A percentile compares a stretch with the other conserved stretches of the same genome.
Conservation (phyloP, 2,888 invertebrate species). For the Drosophila planitibia region DNA sequence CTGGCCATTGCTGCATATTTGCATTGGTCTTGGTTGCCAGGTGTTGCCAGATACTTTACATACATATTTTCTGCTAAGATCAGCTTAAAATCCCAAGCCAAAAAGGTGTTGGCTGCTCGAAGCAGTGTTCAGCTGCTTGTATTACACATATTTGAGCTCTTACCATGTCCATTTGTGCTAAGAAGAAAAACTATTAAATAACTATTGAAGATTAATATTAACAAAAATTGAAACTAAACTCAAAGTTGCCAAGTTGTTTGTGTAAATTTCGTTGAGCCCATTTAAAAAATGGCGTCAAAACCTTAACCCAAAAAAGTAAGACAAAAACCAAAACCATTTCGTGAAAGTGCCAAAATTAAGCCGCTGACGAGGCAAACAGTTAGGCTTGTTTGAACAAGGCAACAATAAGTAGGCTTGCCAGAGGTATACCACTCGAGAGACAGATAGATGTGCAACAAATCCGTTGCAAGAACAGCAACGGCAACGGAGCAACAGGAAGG, state of each 20-base stretch:
- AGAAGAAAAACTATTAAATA: background rate
- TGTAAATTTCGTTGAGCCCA: background rate
- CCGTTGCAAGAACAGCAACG: conserved; percentile 32
- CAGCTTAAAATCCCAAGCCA: conserved; percentile 23
- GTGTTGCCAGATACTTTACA: conserved; percentile 69
- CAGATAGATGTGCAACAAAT: conserved; percentile 28
- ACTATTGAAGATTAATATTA: background rate
- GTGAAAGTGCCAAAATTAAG: conserved; percentile 31
- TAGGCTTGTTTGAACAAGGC: conserved; percentile 43
- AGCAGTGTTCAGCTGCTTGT: conserved; percentile 30
- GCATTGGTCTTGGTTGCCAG: conserved; percentile 41
- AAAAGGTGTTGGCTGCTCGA: conserved; percentile 22
- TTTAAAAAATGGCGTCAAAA: conserved; percentile 25
- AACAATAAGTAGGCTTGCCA: conserved; percentile 6
- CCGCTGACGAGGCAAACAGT: conserved; percentile 53
- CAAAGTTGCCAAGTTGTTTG: background rate
- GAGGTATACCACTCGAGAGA: background rate
- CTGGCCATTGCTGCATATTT: conserved; percentile 38
- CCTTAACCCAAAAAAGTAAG: background rate
- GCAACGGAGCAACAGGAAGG: conserved; percentile 49
- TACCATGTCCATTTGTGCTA: background rate
- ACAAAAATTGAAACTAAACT: background rate
- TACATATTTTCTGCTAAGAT: conserved; percentile 50
- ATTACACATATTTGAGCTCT: conserved; percentile 21
- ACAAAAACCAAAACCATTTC: conserved; percentile 14